phyloP scores from a whole-genome alignment of 2,113 vertebrate species.

The Pituophis catenifer region DNA sequence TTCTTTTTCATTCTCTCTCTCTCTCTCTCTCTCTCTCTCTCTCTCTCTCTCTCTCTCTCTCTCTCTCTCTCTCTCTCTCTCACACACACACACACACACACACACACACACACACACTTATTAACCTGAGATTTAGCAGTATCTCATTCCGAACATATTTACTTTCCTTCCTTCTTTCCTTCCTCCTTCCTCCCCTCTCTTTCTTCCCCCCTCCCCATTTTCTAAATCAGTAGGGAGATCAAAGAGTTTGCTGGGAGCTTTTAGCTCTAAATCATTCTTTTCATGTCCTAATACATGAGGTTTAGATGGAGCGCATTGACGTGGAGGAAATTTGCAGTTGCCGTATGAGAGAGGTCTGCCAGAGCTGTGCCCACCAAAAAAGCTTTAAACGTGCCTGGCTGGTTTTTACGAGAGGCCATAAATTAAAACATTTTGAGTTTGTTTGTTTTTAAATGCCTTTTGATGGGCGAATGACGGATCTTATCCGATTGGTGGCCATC shows the following conservation, averaged over 20 bases:
- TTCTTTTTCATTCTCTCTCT: no score
- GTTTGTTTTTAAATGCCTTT: conserved; percentile 45
- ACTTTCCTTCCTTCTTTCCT: neutral
- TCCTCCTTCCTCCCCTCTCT: neutral
- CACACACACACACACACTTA: neutral
- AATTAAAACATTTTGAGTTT: conserved; percentile 56
- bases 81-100: neutral
- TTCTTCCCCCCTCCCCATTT: conserved; percentile 4
- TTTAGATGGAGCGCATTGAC: conserved; percentile 52
- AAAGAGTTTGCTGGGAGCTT: conserved; percentile 2
- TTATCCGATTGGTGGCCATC: conserved; percentile 65
- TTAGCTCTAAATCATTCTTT: conserved; percentile 34
- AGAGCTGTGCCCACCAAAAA: conserved; percentile 50
- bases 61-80: no score
- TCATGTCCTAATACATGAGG: conserved; percentile 19
- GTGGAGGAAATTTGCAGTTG: conserved; percentile 54
- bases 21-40: no score
- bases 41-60: no score
- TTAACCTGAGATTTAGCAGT: neutral
- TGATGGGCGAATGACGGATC: conserved; percentile 76
- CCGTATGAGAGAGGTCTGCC: conserved; percentile 34
- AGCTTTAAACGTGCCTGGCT: conserved; percentile 56
- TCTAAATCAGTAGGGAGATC: conserved; percentile 26
- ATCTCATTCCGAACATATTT: conserved; percentile 33
- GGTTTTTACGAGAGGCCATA: conserved; percentile 65